A percentile compares a stretch with the other conserved stretches of the same genome.
Evolutionary conservation across 2,113 vertebrate species (phyloP).

Genomic region (Sebastes schlegelii): DNA sequence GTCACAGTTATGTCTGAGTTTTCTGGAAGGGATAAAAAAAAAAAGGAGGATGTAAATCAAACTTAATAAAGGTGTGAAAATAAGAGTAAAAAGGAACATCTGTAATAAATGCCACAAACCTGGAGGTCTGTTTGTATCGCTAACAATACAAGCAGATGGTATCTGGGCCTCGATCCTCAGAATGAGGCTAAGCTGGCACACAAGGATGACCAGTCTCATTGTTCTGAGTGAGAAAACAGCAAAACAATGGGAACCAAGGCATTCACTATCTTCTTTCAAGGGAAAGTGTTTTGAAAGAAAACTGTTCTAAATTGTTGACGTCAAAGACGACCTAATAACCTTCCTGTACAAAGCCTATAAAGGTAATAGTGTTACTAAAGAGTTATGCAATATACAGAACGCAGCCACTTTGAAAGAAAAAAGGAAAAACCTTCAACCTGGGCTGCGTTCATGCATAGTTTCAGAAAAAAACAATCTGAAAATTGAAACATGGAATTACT

Average conservation of each 20-base stretch:
- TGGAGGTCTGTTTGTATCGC: conserved; percentile 74
- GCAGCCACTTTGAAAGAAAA: background rate
- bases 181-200: conserved; percentile 74
- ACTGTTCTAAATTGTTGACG: background rate
- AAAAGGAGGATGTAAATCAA: background rate
- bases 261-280: conserved; percentile 30
- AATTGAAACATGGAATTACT: background rate
- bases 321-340: background rate
- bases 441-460: background rate
- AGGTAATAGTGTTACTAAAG: background rate
- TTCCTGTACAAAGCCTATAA: background rate
- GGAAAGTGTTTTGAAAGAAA: conserved; percentile 18
- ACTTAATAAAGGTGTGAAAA: background rate
- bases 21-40: conserved; percentile 57
- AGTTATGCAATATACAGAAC: conserved; percentile 16
- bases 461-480: background rate
- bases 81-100: background rate
- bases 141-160: background rate
- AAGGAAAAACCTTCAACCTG: background rate
- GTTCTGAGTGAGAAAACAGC: conserved; percentile 52
- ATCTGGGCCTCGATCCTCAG: conserved; percentile 63
- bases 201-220: conserved; percentile 72
- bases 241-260: conserved; percentile 12
- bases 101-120: conserved; percentile 54
- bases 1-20: conserved; percentile 77